Percentiles rank a stretch among this genome's conserved stretches.
Evolutionary conservation across 2,888 invertebrate species (phyloP).

Genomic region (Callyntrura sp.): DNA sequence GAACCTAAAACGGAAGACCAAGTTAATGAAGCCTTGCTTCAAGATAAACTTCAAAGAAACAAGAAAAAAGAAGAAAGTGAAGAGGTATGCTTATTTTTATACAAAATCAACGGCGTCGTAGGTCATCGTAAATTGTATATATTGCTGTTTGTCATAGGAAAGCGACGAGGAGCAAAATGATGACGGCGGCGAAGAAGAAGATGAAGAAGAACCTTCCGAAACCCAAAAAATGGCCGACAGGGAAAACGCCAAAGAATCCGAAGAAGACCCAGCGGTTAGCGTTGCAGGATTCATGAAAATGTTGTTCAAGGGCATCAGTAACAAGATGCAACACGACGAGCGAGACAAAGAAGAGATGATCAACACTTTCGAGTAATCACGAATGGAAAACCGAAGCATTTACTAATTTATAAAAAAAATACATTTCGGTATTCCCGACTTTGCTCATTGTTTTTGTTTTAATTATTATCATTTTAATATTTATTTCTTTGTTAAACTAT

Average conservation of each 20-base stretch:
- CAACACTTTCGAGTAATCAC: conserved; percentile 64
- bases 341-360: conserved; percentile 74
- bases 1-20: conserved; percentile 67
- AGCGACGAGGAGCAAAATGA: conserved; percentile 64
- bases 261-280: conserved; percentile 75
- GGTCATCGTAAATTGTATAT: not conserved
- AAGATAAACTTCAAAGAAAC: conserved; percentile 62
- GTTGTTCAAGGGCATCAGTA: conserved; percentile 76
- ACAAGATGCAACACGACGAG: conserved; percentile 66
- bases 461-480: not conserved
- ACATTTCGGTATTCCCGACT: no score
- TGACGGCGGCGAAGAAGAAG: conserved; percentile 47
- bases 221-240: conserved; percentile 25
- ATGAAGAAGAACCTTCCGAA: conserved; percentile 42
- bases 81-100: conserved; percentile 33
- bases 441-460: conserved; percentile 45
- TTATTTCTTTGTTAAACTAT: conserved; percentile 28
- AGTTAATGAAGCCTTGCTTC: conserved; percentile 55
- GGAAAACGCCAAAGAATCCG: conserved; percentile 63
- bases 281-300: conserved; percentile 80
- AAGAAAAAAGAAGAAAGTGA: conserved; percentile 48
- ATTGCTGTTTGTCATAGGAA: conserved; percentile 40
- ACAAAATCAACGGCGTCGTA: not conserved
- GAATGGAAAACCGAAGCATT: conserved; percentile 13
- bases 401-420: conserved; percentile 47